Evolutionary conservation across 64 coral and sea anemone species (phyloP).

Genomic region (Porites australiensis): DNA sequence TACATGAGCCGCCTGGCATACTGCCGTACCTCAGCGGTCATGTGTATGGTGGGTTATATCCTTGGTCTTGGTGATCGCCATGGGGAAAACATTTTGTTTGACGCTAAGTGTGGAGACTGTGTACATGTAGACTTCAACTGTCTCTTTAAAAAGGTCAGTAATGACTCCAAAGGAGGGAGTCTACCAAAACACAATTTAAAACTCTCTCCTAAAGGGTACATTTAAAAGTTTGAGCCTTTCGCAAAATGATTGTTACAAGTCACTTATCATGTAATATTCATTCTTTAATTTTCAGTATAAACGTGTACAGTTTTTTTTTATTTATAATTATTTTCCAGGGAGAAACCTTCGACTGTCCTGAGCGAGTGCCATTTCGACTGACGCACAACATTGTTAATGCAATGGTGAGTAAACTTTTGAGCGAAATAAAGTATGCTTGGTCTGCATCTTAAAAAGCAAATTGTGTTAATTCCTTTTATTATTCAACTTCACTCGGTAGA

Average conservation of each 20-base stretch:
- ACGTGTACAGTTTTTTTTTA: too few species aligned
- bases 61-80: slow-evolving; percentile 96
- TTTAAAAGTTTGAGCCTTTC: too few species aligned
- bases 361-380: slow-evolving; percentile 90
- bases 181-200: too few species aligned
- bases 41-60: slow-evolving; percentile 99
- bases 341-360: slow-evolving; percentile 96
- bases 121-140: slow-evolving; percentile 99
- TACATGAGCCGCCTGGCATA: slow-evolving; percentile 94
- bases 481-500: too few species aligned
- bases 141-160: slow-evolving; percentile 92
- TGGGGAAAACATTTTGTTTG: slow-evolving; percentile 98
- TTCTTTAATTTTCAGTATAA: too few species aligned
- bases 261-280: too few species aligned
- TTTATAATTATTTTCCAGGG: slow-evolving; percentile 55
- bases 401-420: slow-evolving; percentile 64
- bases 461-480: too few species aligned
- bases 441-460: too few species aligned
- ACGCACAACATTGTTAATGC: slow-evolving; percentile 98
- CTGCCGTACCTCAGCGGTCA: slow-evolving; percentile 96
- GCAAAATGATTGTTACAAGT: too few species aligned
- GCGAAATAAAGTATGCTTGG: too few species aligned
- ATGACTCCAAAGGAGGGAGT: too few species aligned
- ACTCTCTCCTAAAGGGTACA: too few species aligned
- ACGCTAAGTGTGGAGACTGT: slow-evolving; percentile 89